phyloP scores from a whole-genome alignment of 2,797 vertebrate genomes.

The Varecia variegata region DNA sequence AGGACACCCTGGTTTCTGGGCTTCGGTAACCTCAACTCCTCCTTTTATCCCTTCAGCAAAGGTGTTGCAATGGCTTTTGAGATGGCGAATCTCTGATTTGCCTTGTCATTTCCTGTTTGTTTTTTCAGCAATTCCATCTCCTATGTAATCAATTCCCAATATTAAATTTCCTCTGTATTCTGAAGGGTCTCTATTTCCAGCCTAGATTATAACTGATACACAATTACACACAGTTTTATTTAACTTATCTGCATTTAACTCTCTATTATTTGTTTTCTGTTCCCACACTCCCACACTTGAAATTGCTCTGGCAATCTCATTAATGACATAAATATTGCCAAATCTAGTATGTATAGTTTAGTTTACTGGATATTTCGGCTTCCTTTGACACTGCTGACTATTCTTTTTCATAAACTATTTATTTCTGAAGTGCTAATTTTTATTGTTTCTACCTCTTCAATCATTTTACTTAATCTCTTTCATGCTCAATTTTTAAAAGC shows the following conservation, averaged over 20 bases:
- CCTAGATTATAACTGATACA: not conserved
- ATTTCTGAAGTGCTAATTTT: not conserved
- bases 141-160: not conserved
- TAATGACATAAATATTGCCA: not conserved
- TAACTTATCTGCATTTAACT: slow-evolving; percentile 1
- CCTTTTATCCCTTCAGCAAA: not conserved
- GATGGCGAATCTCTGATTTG: not conserved
- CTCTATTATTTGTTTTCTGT: not conserved
- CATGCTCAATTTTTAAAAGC: not conserved
- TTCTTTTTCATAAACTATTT: slow-evolving; percentile 4
- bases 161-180: not conserved
- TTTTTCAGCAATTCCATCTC: not conserved
- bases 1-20: not conserved
- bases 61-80: not conserved
- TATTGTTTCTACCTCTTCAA: not conserved
- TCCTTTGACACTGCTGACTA: not conserved
- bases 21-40: not conserved
- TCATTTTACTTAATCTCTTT: not conserved
- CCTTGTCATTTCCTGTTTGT: not conserved
- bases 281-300: not conserved
- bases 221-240: not conserved
- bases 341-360: not conserved
- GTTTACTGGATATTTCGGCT: not conserved
- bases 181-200: slow-evolving; percentile 14
- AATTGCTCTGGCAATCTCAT: not conserved